These are phyloP conservation scores for Syngnathus typhle DNA, from an alignment of 2,113 vertebrate genomes.

Conservation along the genomic window DNA sequence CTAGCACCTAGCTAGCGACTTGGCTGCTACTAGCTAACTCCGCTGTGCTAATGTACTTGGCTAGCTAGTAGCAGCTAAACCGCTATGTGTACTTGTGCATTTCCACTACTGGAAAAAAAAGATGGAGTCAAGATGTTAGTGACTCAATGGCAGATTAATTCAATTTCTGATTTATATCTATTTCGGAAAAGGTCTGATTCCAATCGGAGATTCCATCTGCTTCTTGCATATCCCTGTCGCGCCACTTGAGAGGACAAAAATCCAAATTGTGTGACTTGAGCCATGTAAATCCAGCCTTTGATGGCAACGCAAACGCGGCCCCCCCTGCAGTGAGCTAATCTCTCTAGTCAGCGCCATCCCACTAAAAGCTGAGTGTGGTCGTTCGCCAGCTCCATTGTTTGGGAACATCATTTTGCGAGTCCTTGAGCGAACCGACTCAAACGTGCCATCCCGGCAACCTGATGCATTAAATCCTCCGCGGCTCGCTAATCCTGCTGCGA, in stretches of 20 bases:
- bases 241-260: not conserved
- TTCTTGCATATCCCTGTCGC: not conserved
- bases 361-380: not conserved
- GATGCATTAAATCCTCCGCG: not conserved
- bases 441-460: not conserved
- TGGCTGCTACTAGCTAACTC: no score
- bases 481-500: not conserved
- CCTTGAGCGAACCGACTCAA: not conserved
- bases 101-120: no score
- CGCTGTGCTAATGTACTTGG: no score
- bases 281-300: not conserved
- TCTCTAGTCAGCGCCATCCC: not conserved
- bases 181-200: not conserved
- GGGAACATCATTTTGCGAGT: not conserved
- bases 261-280: not conserved
- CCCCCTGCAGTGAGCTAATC: not conserved
- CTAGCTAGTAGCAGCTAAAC: no score
- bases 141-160: not conserved
- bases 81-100: no score
- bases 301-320: not conserved
- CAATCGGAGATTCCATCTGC: not conserved
- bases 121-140: not conserved
- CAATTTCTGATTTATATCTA: not conserved
- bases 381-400: not conserved
- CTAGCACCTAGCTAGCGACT: no score